Evolutionary conservation across 2,113 vertebrate species (phyloP).

Genomic region (Protobothrops mucrosquamatus): DNA sequence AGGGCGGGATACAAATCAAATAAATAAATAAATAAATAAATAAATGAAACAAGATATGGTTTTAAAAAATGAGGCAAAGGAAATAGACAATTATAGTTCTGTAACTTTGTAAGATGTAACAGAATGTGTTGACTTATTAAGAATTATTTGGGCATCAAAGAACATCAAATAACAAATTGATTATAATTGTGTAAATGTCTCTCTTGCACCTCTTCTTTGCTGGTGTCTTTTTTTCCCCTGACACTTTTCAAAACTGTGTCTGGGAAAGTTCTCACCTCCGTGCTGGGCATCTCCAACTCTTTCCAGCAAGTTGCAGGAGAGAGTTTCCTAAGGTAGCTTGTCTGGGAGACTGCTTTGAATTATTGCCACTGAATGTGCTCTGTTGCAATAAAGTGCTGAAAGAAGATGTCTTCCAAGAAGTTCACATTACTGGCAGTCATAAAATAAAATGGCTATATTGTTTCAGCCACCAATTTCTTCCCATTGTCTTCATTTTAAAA

Average conservation of each 20-base stretch:
- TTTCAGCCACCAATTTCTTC: constrained; percentile 89
- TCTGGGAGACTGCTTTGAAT: constrained; percentile 77
- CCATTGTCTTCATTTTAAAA: constrained; percentile 87
- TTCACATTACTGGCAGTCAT: constrained; percentile 88
- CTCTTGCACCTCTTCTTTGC: constrained; percentile 30
- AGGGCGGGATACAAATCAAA: too few relatives aligned
- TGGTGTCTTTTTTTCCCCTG: constrained; percentile 4
- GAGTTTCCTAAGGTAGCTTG: constrained; percentile 52
- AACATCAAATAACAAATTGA: not conserved
- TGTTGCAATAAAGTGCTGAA: constrained; percentile 81
- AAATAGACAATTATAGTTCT: not conserved
- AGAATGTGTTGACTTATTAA: not conserved
- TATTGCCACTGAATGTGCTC: constrained; percentile 77
- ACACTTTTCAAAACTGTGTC: constrained; percentile 42
- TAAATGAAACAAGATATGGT: not conserved
- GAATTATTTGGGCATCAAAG: not conserved
- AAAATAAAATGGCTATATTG: constrained; percentile 91
- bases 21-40: too few relatives aligned
- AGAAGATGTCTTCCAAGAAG: constrained; percentile 98
- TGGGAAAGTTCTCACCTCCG: constrained; percentile 55
- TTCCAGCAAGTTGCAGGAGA: constrained; percentile 52
- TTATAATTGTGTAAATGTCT: not conserved
- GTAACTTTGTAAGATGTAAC: not conserved
- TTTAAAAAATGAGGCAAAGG: not conserved
- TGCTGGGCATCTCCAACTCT: constrained; percentile 50